Evolutionary conservation across 2,797 vertebrate species (phyloP), one percentile per base, ranked within the genome.

Genomic region (Parauchenoglanis ngamensis): DNA sequence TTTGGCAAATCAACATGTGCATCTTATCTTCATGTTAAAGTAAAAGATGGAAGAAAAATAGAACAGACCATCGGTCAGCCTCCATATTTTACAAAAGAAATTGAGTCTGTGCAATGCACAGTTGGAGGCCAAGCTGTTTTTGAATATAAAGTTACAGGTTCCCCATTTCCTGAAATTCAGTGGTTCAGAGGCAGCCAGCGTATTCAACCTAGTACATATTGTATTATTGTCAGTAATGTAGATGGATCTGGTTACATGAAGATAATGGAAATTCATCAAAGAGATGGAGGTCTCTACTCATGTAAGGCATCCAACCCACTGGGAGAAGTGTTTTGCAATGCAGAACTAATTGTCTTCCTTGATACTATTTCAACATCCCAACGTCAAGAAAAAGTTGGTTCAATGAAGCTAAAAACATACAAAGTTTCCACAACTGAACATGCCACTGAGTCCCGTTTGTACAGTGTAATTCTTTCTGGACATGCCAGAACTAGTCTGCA

Each of bases 191-290:
- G 93, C n/a, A 94, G 78, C 6, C 59, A 91, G 79, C 93, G 91
- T 65, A 92, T 98, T 86, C 93, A 94, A 82, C 92, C 96, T 0
- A 92, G 90, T 70, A 92, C 89, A 0, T 92, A 87, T 78, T 94
- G 10, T 78, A 92, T 95, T 77, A 87, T 96, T 44, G 92, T 94
- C 83, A 95, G 93, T 78, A 95, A 94, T 54, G 86, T 93, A 0
- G 96, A 97, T 0, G 96, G 97, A 7, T 97, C 95, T 0, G 98
- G 98, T 1, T 97, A 94, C 8, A 92, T 98, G 31, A 94, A 94
- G 0, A 92, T 98, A 67, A 91, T 90, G 49, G 90, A 92, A 19
- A 94, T 97, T 49, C 87, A 92, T 88, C 90, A 91, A 31, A 94
- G 96, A 57, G 96, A 98, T 21, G 83, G 94, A 1, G 97, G 96